Percentiles rank a stretch among this genome's conserved stretches.
phyloP scores from a whole-genome alignment of 53 echinoderm and acorn worm species.

The Holothuria leucospilota region DNA sequence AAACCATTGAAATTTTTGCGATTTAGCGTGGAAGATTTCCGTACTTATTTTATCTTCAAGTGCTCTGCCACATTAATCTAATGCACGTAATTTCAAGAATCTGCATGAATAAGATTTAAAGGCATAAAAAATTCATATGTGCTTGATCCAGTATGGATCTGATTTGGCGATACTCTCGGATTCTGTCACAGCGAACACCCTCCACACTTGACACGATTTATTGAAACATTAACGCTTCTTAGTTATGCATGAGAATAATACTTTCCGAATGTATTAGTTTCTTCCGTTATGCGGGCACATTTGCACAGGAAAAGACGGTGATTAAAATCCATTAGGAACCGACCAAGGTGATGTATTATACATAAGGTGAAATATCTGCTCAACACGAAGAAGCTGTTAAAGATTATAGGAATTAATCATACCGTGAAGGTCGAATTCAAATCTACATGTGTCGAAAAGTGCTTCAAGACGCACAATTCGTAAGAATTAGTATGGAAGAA shows the following conservation, averaged over 20 bases:
- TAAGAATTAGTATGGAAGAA: too few relatives aligned
- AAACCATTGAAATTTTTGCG: too few relatives aligned
- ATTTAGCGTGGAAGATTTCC: too few relatives aligned
- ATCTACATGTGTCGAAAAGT: conserved; percentile 8
- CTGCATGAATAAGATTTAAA: too few relatives aligned
- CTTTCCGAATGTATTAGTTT: neutral
- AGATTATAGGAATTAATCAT: conserved; percentile 26
- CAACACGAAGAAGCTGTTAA: conserved; percentile 31
- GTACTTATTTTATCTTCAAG: too few relatives aligned
- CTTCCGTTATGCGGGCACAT: conserved; percentile 22
- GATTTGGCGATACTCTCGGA: too few relatives aligned
- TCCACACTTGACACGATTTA: conserved; percentile 11
- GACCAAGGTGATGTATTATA: conserved; percentile 8
- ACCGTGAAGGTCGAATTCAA: conserved; percentile 19
- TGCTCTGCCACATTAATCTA: too few relatives aligned
- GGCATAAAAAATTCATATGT: too few relatives aligned
- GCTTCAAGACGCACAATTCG: too few relatives aligned
- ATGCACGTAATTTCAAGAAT: too few relatives aligned
- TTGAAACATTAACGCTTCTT: conserved; percentile 27
- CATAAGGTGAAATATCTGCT: conserved; percentile 6
- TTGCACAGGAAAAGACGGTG: conserved; percentile 10
- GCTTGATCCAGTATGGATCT: too few relatives aligned
- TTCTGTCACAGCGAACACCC: too few relatives aligned
- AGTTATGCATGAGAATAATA: conserved; percentile 20
- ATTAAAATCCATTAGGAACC: conserved; percentile 42